Base-by-base conservation (phyloP, 2,888 invertebrate species). In the Chrysopilus asiliformis region DNA sequence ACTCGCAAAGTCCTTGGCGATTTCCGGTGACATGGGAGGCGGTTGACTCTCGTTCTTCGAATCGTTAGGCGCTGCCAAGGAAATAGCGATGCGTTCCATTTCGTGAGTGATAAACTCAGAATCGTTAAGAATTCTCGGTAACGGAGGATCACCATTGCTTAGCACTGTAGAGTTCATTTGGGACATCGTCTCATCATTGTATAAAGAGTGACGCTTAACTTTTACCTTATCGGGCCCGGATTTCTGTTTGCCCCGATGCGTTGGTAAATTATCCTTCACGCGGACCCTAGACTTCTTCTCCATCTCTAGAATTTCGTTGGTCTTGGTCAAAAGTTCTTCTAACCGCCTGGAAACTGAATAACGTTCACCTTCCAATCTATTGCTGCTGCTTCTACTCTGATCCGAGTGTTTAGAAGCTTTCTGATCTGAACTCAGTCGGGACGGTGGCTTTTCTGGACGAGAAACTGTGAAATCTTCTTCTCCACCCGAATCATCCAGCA, bases 191-290 rank as follows among this genome's bases (percentile, higher is more conserved):
- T 42, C 28, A 19, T 40, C 29, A 10, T 17, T 18, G 22, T 37
- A 33, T 14, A 30, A 22, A 2, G 34, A 36, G 13, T 42, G 40
- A 8, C 38, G 26, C 64, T 64, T 36, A 57, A 20, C 45, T 43
- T 63, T 62, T 46, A 60, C 54, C 45, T 67, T 66, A 44, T 64
- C 35, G 52, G 61, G 38, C 56, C 60, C 41, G 65, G 65, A 64
- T 45, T 61, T 64, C 12, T 13, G 26, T 5, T 8, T 59, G 56
- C 29, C 64, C 60, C 20, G 59, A 8, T 25, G 13, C 3, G 30
- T 15, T 6, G 38, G 26, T n/a, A 26, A 25, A 9, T 22, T n/a
- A 7, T 49, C 46, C 22, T 46, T 47, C 27, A 42, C 39, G 22
- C 41, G 32, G 17, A 41, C 40, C 16, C 49, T 42, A 5, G 52